Percentiles rank a stretch among this genome's conserved stretches.
phyloP scores from a whole-genome alignment of 2,888 invertebrate genomes.

The Chalcis sispes region DNA sequence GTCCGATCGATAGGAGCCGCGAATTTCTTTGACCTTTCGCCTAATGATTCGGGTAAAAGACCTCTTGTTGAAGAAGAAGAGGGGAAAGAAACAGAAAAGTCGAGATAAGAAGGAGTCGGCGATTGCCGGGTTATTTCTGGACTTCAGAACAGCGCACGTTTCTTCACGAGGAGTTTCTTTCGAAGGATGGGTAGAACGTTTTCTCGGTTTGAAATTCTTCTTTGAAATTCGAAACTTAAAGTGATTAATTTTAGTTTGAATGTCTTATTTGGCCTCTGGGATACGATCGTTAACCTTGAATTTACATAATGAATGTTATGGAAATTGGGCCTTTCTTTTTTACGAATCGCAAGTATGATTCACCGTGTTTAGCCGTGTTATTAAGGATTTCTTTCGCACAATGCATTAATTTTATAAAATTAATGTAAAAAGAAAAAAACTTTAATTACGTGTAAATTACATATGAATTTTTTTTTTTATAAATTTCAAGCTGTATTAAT shows the following conservation, averaged over 20 bases:
- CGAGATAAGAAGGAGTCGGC: background rate
- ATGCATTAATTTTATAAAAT: too few species aligned
- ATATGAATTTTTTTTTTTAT: too few species aligned
- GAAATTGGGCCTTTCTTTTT: too few species aligned
- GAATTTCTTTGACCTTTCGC: slow-evolving; percentile 46
- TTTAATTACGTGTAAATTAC: too few species aligned
- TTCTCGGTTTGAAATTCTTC: slow-evolving; percentile 30
- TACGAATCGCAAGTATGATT: too few species aligned
- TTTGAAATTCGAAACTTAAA: slow-evolving; percentile 51
- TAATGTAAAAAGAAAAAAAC: too few species aligned
- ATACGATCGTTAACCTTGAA: slow-evolving; percentile 26
- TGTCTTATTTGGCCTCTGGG: slow-evolving; percentile 14
- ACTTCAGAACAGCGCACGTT: slow-evolving; percentile 37
- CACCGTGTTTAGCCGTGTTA: too few species aligned
- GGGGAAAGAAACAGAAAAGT: background rate
- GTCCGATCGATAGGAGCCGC: slow-evolving; percentile 37
- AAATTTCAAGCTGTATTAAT: too few species aligned
- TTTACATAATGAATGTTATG: too few species aligned
- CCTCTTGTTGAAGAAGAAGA: background rate
- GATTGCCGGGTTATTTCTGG: slow-evolving; percentile 51
- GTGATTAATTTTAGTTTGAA: slow-evolving; percentile 50
- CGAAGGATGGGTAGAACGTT: slow-evolving; percentile 33
- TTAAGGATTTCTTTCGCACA: too few species aligned
- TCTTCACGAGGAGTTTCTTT: slow-evolving; percentile 49
- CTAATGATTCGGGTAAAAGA: slow-evolving; percentile 43